Conservation (phyloP, 1,140 invertebrate genomes). For the Parapsyche elsis region DNA sequence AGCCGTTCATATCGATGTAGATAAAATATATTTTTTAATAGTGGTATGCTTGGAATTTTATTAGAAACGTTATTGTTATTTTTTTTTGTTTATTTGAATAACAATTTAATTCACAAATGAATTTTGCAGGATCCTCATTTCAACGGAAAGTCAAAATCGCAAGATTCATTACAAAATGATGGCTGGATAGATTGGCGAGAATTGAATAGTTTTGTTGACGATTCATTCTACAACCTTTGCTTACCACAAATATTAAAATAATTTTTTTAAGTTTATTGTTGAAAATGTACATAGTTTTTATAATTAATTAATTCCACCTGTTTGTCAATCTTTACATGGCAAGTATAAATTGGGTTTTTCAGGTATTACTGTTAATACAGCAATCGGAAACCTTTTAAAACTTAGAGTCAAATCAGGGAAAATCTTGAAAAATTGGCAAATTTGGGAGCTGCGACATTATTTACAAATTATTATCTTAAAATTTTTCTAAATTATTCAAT, state of each 20-base stretch:
- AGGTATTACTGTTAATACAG: too few relatives aligned
- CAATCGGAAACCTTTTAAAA: too few relatives aligned
- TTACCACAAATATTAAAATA: slow-evolving; percentile 8
- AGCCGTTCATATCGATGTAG: not conserved
- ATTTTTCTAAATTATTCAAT: too few relatives aligned
- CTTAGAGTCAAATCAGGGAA: too few relatives aligned
- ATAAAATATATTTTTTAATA: not conserved
- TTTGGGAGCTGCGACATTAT: too few relatives aligned
- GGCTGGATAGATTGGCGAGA: slow-evolving; percentile 9
- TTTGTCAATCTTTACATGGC: too few relatives aligned
- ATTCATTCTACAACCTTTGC: slow-evolving; percentile 29
- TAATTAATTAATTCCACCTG: too few relatives aligned
- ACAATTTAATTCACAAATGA: not conserved
- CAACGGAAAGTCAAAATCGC: not conserved
- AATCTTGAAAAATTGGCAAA: too few relatives aligned
- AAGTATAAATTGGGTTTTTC: too few relatives aligned
- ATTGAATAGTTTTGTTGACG: not conserved
- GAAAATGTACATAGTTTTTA: too few relatives aligned
- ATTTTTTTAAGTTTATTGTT: too few relatives aligned
- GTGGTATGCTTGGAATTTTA: not conserved
- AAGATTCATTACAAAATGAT: not conserved
- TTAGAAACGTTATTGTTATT: not conserved
- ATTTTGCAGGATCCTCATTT: slow-evolving; percentile 30
- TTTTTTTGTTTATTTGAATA: not conserved
- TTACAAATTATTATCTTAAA: too few relatives aligned